Evolutionary conservation across 2,888 invertebrate genomes (phyloP).

Genomic region (Stenodema calcarata): DNA sequence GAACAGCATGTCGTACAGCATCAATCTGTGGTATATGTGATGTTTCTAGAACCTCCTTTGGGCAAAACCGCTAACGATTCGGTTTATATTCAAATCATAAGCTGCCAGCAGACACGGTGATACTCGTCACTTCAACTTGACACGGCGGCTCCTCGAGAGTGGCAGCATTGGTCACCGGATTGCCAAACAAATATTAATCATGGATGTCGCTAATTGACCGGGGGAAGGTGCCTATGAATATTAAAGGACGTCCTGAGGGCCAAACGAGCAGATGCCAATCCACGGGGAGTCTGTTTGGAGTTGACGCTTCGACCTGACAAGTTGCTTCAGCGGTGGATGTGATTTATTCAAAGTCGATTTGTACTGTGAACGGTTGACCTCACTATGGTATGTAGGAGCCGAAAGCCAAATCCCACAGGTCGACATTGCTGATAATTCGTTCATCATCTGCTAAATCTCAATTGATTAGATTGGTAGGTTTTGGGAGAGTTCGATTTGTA

Average conservation of each 20-base stretch:
- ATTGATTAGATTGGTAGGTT: no score
- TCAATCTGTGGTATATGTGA: no score
- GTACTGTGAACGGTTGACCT: not conserved
- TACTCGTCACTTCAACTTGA: not conserved
- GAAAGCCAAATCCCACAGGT: no score
- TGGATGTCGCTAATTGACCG: conserved; percentile 26
- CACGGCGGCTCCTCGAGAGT: not conserved
- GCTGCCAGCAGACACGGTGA: not conserved
- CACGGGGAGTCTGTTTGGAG: not conserved
- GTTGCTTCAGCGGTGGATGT: not conserved
- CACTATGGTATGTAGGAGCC: not conserved
- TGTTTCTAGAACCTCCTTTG: no score
- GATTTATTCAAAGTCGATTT: not conserved
- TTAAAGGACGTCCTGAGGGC: not conserved
- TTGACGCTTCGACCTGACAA: not conserved
- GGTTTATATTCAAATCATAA: not conserved
- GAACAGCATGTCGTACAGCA: no score
- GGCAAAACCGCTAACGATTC: no score
- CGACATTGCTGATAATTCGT: no score
- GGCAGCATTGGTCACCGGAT: not conserved
- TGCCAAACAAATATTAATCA: conserved; percentile 30
- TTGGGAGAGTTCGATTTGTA: no score
- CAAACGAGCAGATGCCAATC: conserved; percentile 7
- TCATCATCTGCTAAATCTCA: no score
- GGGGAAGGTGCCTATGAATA: conserved; percentile 12